Evolutionary conservation across 2,797 vertebrate genomes (phyloP), one percentile per base, ranked within the genome.

Genomic region (Sebastes matsubarae): DNA sequence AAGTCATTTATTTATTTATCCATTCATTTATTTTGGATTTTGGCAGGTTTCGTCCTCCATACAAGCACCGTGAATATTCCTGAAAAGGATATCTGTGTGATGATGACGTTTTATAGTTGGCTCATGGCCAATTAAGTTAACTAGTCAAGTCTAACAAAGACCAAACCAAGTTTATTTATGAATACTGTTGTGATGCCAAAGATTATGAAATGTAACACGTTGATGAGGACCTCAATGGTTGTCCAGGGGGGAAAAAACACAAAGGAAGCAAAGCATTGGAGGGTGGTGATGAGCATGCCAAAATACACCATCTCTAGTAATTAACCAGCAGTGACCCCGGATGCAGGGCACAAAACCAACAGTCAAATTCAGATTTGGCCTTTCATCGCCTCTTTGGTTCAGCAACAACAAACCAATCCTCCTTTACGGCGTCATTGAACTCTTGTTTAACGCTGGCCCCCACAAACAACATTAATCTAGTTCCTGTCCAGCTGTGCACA

Each of bases 401-500:
- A 90, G 79, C 72, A 81, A 87, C 76, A 89, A 84, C 82, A 92
- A 86, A 82, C 65, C 61, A 80, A 67, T 86, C 86, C 84, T 89
- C 75, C 79, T 89, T 82, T 81, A 77, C 68, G 60, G 76, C 25
- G 22, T 80, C 84, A 75, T 72, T 92, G 87, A 93, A 88, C 87
- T 79, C 86, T 77, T 75, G 74, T 88, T 93, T 91, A 93, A 88
- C 2, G 24, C 78, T 75, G 76, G 72, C 78, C 85, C 11, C 77
- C 79, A 79, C 81, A 89, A 93, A 91, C 88, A 89, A 80, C 82
- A 87, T 87, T 86, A 83, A 90, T 93, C 87, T 82, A 87, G 75
- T 88, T 92, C 84, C 88, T 83, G 87, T 80, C 92, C 93, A 93
- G 93, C 94, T 92, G 94, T 93, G 92, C 93, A 85, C 90, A 88